Evolutionary conservation across 2,888 invertebrate species (phyloP).

Genomic region (Protodeltote pygarga): DNA sequence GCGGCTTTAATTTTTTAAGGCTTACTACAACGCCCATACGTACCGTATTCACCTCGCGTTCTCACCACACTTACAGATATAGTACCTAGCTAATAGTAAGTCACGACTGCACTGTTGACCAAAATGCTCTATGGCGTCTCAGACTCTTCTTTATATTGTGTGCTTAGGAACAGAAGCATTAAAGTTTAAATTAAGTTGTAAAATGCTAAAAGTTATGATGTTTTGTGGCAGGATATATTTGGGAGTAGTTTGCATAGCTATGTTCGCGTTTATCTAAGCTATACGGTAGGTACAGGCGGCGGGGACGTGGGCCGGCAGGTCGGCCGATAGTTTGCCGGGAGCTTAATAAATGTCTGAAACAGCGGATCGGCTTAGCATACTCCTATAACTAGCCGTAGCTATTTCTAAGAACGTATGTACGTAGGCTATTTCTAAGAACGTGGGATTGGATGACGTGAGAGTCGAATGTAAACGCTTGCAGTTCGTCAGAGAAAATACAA

Average conservation of each 20-base stretch:
- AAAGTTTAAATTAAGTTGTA: conserved; percentile 61
- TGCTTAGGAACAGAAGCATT: conserved; percentile 46
- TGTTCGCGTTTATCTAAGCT: conserved; percentile 81
- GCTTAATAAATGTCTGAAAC: conserved; percentile 65
- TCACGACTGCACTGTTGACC: conserved; percentile 53
- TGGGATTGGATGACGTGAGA: conserved; percentile 14
- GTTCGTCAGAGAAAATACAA: no score
- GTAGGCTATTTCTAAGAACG: conserved; percentile 24
- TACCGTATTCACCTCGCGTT: conserved; percentile 79
- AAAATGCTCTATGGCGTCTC: conserved; percentile 44
- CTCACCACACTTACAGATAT: conserved; percentile 76
- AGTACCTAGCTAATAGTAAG: conserved; percentile 79
- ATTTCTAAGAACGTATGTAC: conserved; percentile 1
- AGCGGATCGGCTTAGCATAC: conserved; percentile 48
- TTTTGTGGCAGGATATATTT: conserved; percentile 42
- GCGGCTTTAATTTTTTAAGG: conserved; percentile 80
- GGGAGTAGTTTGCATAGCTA: conserved; percentile 83
- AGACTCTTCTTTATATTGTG: conserved; percentile 44
- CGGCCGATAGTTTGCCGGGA: conserved; percentile 56
- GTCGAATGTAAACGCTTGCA: no score
- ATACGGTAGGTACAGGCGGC: conserved; percentile 69
- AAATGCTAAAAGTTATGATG: conserved; percentile 48
- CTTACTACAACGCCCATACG: conserved; percentile 75
- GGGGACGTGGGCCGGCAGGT: conserved; percentile 64
- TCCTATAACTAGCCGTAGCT: conserved; percentile 10